Base-by-base conservation (phyloP, 1,140 invertebrate genomes). In the Globodera rostochiensis region DNA sequence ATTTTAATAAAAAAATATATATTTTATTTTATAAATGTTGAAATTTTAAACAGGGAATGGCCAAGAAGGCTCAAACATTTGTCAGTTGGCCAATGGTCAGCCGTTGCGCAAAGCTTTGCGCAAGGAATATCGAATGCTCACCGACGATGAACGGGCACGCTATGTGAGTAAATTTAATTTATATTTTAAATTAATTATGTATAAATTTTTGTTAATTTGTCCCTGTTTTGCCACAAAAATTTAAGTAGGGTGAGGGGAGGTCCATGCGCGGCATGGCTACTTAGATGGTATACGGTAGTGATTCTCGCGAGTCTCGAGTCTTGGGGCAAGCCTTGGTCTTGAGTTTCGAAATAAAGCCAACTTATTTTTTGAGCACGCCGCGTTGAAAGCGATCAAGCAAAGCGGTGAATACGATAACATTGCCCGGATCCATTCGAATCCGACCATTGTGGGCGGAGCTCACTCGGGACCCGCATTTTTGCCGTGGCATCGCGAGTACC, bases 381-480 rank as follows among this genome's bases (percentile, higher is more conserved):
- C 90, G 13, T 19, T 91, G 4, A 86, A 85, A 36, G 74, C 83
- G 49, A 80, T 91, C 11, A 91, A 91, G 74, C 79, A 85, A 9
- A 88, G 73, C 47, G 88, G 88, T 36, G 89, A 89, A 57, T 89
- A 88, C 73, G 88, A 89, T 76, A 53, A 85, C 64, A 36, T 89
- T 6, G 83, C 84, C 67, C 57, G 74, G 25, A 64, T 83, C 25
- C 79, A 82, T 80, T 82, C 87, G 13, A 80, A 86, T 60, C 82
- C 84, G 60, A 45, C 89, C 8, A 89, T 89, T 73, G 84, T 90
- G 74, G 85, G 84, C 19, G 84, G 83, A 46, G 85, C 85, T 8
- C 85, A 86, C 57, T 84, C 81, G 9, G 85, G 85, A 21, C 85
- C 85, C 13, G 86, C 86, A 15, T 86, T 86, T 50, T 70, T 87